Percentiles rank a stretch among this genome's conserved stretches.
Conservation (phyloP, 2,113 vertebrate species). For the Paramisgurnus dabryanus region DNA sequence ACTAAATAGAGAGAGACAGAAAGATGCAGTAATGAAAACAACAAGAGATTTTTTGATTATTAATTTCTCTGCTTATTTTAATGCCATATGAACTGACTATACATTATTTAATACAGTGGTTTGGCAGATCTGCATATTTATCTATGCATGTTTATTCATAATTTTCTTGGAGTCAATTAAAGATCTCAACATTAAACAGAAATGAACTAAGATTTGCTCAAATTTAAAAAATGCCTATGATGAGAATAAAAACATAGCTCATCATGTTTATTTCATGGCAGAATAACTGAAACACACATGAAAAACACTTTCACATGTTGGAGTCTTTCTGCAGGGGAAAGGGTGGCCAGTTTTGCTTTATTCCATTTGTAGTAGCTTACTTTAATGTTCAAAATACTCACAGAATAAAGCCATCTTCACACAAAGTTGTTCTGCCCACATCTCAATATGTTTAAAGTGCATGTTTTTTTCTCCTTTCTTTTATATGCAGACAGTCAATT, state of each 20-base stretch:
- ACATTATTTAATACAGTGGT: conserved; percentile 17
- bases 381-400: conserved; percentile 10
- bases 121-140: background rate
- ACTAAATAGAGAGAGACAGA: conserved; percentile 54
- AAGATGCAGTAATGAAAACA: conserved; percentile 1
- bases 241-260: background rate
- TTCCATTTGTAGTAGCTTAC: background rate
- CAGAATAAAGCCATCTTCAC: conserved; percentile 1
- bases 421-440: background rate
- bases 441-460: background rate
- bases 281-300: conserved; percentile 12
- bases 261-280: conserved; percentile 27
- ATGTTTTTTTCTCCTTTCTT: conserved; percentile 6
- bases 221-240: background rate
- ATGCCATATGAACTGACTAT: conserved; percentile 34
- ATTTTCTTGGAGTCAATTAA: background rate
- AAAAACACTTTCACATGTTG: background rate
- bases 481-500: conserved; percentile 39
- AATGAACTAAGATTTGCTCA: background rate
- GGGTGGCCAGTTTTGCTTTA: background rate
- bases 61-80: conserved; percentile 45
- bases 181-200: background rate
- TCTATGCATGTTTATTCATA: background rate
- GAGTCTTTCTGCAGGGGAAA: background rate
- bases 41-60: conserved; percentile 37